phyloP scores from a whole-genome alignment of 2,113 vertebrate species.

The Brachyistius frenatus region DNA sequence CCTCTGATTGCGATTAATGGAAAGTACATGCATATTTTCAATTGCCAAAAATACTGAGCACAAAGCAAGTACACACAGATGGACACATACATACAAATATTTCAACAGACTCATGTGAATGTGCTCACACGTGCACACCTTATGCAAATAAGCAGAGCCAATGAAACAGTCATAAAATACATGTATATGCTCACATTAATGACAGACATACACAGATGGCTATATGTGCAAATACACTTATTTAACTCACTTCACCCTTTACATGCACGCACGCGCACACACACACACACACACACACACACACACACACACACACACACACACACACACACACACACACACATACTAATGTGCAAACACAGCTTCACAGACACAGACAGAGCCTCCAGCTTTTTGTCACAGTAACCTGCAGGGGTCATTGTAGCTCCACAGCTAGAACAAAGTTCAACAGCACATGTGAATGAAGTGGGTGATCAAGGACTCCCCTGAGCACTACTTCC shows the following conservation, averaged over 20 bases:
- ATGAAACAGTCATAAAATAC: not conserved
- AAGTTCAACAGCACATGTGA: slow-evolving; percentile 51
- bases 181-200: no score
- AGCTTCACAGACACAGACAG: not conserved
- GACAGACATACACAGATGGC: not conserved
- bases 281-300: not conserved
- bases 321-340: not conserved
- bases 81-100: not conserved
- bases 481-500: slow-evolving; percentile 32
- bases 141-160: not conserved
- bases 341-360: not conserved
- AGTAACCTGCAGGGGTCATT: slow-evolving; percentile 76
- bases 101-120: not conserved
- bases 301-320: not conserved
- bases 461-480: slow-evolving; percentile 51
- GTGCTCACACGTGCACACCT: not conserved
- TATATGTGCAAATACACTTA: not conserved
- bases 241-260: not conserved
- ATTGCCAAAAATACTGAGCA: not conserved
- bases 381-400: not conserved
- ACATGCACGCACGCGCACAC: not conserved
- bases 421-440: slow-evolving; percentile 60
- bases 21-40: not conserved
- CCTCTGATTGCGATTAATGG: not conserved
- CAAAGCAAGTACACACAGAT: not conserved